Conservation (phyloP, 2,113 vertebrate species). For the Ploceus nigricollis region DNA sequence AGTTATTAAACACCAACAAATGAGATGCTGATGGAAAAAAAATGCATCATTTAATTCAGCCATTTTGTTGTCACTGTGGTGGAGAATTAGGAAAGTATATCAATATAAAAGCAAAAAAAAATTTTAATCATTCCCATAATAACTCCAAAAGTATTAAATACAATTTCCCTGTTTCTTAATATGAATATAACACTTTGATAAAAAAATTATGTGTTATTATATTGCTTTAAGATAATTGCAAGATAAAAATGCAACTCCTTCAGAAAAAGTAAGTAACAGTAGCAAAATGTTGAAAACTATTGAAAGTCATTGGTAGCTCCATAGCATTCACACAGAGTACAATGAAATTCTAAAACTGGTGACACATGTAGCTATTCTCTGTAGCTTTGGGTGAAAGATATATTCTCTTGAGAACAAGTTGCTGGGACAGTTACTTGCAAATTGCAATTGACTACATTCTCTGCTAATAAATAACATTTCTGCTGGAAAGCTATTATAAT, state of each 20-base stretch:
- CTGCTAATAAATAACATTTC: neutral
- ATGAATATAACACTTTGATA: neutral
- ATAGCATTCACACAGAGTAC: neutral
- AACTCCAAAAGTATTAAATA: neutral
- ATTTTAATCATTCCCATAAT: neutral
- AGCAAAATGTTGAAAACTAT: neutral
- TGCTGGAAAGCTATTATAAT: neutral
- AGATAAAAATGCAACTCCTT: neutral
- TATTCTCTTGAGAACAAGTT: neutral
- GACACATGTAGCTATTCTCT: neutral
- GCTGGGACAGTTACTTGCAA: neutral
- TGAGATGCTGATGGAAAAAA: neutral
- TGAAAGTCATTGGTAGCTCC: neutral
- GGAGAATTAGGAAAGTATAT: neutral
- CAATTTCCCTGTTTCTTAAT: neutral
- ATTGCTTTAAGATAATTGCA: neutral
- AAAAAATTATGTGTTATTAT: neutral
- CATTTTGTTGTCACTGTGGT: neutral
- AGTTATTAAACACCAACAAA: neutral
- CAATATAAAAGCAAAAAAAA: neutral
- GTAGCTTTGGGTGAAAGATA: neutral
- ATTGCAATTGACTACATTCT: neutral
- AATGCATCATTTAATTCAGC: neutral
- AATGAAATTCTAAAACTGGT: neutral
- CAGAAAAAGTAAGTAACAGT: neutral